Conservation (phyloP, 2,888 invertebrate genomes). For the Lysandra bellargus region DNA sequence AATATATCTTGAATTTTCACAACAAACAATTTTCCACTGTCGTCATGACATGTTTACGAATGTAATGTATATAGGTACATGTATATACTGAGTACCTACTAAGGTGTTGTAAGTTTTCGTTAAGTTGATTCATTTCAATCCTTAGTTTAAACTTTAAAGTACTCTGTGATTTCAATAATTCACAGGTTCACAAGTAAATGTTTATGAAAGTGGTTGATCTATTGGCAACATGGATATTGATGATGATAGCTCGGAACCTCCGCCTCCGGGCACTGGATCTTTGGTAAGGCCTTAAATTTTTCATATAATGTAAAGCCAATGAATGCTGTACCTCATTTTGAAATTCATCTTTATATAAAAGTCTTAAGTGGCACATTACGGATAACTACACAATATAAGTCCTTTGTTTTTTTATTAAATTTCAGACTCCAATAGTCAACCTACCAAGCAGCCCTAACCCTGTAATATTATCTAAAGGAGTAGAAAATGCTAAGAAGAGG, state of each 20-base stretch:
- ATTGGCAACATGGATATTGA: conserved; percentile 6
- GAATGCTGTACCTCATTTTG: too few species aligned
- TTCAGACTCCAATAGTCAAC: conserved; percentile 27
- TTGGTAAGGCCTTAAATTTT: background rate
- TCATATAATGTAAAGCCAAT: background rate
- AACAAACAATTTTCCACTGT: too few species aligned
- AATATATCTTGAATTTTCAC: too few species aligned
- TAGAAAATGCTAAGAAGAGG: conserved; percentile 71
- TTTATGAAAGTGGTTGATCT: background rate
- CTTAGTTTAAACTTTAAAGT: too few species aligned
- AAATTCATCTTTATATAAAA: too few species aligned
- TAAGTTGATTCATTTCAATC: background rate
- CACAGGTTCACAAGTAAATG: background rate
- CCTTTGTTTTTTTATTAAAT: background rate
- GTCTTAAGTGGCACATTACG: too few species aligned
- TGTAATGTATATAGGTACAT: too few species aligned
- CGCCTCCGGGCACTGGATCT: conserved; percentile 1
- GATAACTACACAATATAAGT: too few species aligned
- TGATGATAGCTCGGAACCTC: conserved; percentile 5
- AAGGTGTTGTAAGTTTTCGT: background rate
- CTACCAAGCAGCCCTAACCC: conserved; percentile 36
- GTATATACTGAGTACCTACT: too few species aligned
- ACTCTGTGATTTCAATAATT: too few species aligned
- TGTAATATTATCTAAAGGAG: conserved; percentile 53
- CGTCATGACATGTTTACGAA: too few species aligned